These are phyloP conservation scores for Drosophila ficusphila DNA, from an alignment of 1,140 invertebrate species.

Conservation along the genomic window DNA sequence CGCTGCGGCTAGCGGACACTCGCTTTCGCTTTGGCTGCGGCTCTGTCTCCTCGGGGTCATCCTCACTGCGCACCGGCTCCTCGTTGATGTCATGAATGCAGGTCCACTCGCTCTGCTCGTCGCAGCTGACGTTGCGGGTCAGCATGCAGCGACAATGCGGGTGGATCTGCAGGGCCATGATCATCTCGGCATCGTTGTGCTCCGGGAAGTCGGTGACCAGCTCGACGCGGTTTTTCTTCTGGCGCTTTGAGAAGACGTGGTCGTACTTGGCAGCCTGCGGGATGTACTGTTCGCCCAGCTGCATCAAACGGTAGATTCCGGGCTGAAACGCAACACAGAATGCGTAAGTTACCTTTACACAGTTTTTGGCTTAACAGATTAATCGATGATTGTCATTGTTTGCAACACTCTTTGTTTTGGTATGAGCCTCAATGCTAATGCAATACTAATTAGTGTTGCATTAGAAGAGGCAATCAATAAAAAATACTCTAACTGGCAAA, in stretches of 20 bases:
- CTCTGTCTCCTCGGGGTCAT: constrained; percentile 41
- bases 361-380: too few relatives aligned
- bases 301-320: constrained; percentile 95
- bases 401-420: too few relatives aligned
- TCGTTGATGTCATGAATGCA: constrained; percentile 94
- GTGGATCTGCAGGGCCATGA: constrained; percentile 95
- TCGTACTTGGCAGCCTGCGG: constrained; percentile 91
- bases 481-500: too few relatives aligned
- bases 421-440: too few relatives aligned
- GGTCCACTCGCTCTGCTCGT: constrained; percentile 96
- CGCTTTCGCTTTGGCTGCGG: constrained; percentile 83
- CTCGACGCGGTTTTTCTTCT: constrained; percentile 93
- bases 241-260: constrained; percentile 90
- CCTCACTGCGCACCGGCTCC: constrained; percentile 52
- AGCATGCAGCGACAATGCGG: constrained; percentile 95
- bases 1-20: constrained; percentile 2
- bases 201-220: constrained; percentile 95
- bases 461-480: too few relatives aligned
- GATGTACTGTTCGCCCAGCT: constrained; percentile 91
- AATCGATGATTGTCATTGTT: too few relatives aligned
- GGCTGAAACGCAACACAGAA: too few relatives aligned
- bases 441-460: too few relatives aligned
- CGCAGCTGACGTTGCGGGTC: constrained; percentile 93
- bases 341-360: too few relatives aligned
- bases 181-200: constrained; percentile 94